Evolutionary conservation across 2,797 vertebrate genomes (phyloP).

Genomic region (Rhabdophis nuchalis): DNA sequence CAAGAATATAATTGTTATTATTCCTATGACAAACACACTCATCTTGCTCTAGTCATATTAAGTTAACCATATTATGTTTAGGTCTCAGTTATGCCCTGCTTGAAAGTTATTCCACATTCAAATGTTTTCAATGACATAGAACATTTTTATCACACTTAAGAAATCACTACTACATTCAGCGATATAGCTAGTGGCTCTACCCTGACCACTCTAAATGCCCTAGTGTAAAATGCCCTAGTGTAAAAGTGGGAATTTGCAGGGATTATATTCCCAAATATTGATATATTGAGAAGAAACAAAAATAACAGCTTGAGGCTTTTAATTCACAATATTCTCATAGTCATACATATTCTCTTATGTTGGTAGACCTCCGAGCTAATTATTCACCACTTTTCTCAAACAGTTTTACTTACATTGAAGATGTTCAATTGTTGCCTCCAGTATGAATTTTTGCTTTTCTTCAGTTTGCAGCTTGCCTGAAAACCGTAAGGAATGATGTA

Average conservation of each 20-base stretch:
- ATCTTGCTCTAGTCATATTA: not conserved
- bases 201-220: not conserved
- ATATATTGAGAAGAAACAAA: not conserved
- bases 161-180: not conserved
- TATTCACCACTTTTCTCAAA: not conserved
- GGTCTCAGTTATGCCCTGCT: not conserved
- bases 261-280: not conserved
- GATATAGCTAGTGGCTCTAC: not conserved
- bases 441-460: slow-evolving; percentile 58
- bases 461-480: slow-evolving; percentile 67
- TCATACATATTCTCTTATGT: too few species aligned
- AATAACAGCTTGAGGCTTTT: not conserved
- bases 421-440: slow-evolving; percentile 56
- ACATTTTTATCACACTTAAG: not conserved
- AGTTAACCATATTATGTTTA: not conserved
- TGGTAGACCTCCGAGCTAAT: not conserved
- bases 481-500: slow-evolving; percentile 25
- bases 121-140: not conserved
- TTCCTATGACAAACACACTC: not conserved
- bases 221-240: not conserved
- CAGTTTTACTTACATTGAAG: slow-evolving; percentile 67
- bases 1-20: not conserved
- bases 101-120: not conserved
- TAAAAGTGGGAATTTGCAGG: not conserved
- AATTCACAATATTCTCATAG: not conserved